Conservation (phyloP, 2,888 invertebrate species). For the Dolichomitus sp. region DNA sequence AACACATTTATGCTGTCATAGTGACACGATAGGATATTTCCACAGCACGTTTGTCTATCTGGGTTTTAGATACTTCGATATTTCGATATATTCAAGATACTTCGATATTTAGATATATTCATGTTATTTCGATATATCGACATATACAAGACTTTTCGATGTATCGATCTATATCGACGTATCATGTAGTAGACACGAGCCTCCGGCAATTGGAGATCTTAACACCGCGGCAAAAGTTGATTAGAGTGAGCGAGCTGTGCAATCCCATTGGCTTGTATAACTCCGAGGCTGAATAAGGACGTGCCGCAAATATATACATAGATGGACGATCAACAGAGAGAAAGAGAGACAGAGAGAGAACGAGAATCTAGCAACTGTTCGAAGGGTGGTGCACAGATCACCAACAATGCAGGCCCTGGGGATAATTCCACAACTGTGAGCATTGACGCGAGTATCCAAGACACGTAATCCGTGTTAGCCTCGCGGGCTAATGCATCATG, state of each 20-base stretch:
- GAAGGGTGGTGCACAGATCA: background rate
- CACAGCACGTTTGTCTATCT: too few relatives aligned
- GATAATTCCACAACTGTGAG: slow-evolving; percentile 2
- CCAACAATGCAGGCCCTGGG: background rate
- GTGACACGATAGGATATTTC: too few relatives aligned
- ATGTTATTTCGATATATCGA: too few relatives aligned
- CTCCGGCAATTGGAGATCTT: slow-evolving; percentile 3
- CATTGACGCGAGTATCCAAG: background rate
- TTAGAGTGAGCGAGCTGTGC: background rate
- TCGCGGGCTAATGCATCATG: background rate
- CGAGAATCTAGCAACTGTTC: background rate
- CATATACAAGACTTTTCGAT: too few relatives aligned
- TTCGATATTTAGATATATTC: too few relatives aligned
- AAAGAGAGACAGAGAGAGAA: background rate
- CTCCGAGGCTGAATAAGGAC: background rate
- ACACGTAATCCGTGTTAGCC: slow-evolving; percentile 2
- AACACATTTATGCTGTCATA: too few relatives aligned
- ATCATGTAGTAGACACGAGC: background rate
- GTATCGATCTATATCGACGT: too few relatives aligned
- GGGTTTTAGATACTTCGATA: too few relatives aligned
- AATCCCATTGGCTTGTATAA: background rate
- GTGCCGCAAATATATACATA: background rate
- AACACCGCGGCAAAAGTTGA: background rate
- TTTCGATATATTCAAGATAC: too few relatives aligned
- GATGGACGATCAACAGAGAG: background rate